These are phyloP conservation scores for Tromatobia lineatoria DNA, from an alignment of 2,888 invertebrate species.

Conservation along the genomic window DNA sequence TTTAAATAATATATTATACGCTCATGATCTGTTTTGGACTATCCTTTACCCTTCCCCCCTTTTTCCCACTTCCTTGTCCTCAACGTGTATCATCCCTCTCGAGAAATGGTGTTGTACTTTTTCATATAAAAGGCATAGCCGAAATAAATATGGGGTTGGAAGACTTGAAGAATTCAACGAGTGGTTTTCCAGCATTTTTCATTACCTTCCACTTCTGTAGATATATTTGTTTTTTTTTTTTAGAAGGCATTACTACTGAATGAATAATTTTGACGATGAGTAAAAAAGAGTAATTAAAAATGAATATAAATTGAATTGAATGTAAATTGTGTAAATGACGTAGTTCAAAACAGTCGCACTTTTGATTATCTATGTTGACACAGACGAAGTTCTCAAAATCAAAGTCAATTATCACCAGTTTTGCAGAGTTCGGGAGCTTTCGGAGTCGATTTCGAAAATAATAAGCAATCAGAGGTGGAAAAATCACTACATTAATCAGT, in stretches of 20 bases:
- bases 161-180: slow-evolving; percentile 76
- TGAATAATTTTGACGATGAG: not conserved
- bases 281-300: not conserved
- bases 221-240: not conserved
- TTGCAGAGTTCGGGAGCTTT: no score
- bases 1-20: slow-evolving; percentile 81
- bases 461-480: no score
- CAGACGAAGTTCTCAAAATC: no score
- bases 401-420: no score
- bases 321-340: no score
- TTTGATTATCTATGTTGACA: no score
- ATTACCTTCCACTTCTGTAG: not conserved
- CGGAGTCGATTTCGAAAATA: no score
- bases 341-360: no score
- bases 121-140: slow-evolving; percentile 84
- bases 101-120: slow-evolving; percentile 84
- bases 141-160: slow-evolving; percentile 84
- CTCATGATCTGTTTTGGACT: slow-evolving; percentile 79
- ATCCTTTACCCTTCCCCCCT: slow-evolving; percentile 69
- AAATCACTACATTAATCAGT: no score
- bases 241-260: not conserved
- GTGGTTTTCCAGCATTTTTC: slow-evolving; percentile 24
- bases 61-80: slow-evolving; percentile 66
- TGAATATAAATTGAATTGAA: not conserved
- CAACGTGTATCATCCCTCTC: slow-evolving; percentile 78